Evolutionary conservation across 2,797 vertebrate species (phyloP), one percentile per base, ranked within the genome.

Genomic region (Leuciscus waleckii): DNA sequence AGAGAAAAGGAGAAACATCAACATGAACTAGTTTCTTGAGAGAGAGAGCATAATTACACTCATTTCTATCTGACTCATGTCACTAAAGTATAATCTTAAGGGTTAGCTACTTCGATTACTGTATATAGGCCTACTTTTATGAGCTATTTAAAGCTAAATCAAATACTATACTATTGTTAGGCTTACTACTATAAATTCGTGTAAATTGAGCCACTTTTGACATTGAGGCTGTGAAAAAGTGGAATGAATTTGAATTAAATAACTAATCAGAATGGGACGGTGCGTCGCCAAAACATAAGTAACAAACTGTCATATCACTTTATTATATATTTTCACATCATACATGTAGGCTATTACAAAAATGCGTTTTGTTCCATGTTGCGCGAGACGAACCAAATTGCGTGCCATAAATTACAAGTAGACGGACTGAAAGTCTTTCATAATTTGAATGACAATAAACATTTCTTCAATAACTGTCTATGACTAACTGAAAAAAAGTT

Each of bases 1-100:
- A 76, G 51, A 69, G 5, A 61, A 51, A 61, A 65, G 43, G 46
- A 26, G 37, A 82, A 0, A 87, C 70, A 80, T 86, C 14, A 68
- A 81, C 46, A 5, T n/a, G 21, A 65, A 35, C 3, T 35, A 35
- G 32, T 58, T 69, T 65, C 37, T 39, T 39, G 41, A 46, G 43
- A 46, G 43, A 61, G 17, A 41, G 63, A 2, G 78, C 11, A 2
- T 19, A 69, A 83, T 67, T 67, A 76, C 7, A 67, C 16, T 67
- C 63, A 54, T 43, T 76, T 7, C 58, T 26, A 16, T 65, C 39
- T 41, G 17, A 19, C n/a, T 82, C 32, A 26, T 71, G 37, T 23
- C 29, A 65, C 54, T 73, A 3, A 79, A 65, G n/a, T 21, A 79
- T 29, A 21, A 58, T 26, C 23, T 39, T 41, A 82, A 19, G 4